These are phyloP conservation scores for Montipora foliosa DNA, from an alignment of 64 coral and sea anemone species.

Conservation along the genomic window DNA sequence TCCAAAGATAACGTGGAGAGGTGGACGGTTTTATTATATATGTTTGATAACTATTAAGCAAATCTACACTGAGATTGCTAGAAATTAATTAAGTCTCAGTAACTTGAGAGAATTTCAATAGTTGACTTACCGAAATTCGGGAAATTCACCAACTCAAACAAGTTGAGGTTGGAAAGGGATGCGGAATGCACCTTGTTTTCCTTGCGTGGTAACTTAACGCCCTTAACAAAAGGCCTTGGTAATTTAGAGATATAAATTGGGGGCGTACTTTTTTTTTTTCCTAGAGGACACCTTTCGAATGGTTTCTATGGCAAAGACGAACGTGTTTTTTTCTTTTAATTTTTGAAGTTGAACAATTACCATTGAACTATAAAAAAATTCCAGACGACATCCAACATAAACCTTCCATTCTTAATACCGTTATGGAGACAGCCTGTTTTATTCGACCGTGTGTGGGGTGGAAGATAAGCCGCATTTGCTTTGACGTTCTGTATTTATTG, in stretches of 20 bases:
- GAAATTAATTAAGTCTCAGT: neutral
- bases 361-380: neutral
- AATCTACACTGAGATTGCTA: no score
- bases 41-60: neutral
- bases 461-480: neutral
- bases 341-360: neutral
- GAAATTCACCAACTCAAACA: neutral
- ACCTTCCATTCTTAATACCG: neutral
- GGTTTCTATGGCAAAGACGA: conserved; percentile 39
- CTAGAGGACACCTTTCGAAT: neutral
- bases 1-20: neutral
- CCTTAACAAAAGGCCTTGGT: conserved; percentile 6
- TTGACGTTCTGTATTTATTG: neutral
- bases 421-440: conserved; percentile 24
- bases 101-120: neutral
- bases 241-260: neutral
- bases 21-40: no score
- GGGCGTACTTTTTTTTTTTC: neutral
- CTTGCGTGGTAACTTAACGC: neutral
- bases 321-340: conserved; percentile 1
- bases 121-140: neutral
- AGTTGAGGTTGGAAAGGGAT: neutral
- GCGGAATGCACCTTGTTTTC: neutral
- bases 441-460: neutral
- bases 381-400: neutral